A percentile compares a stretch with the other conserved stretches of the same genome.
phyloP scores from a whole-genome alignment of 2,888 invertebrate genomes.

The Fragum sueziense region DNA sequence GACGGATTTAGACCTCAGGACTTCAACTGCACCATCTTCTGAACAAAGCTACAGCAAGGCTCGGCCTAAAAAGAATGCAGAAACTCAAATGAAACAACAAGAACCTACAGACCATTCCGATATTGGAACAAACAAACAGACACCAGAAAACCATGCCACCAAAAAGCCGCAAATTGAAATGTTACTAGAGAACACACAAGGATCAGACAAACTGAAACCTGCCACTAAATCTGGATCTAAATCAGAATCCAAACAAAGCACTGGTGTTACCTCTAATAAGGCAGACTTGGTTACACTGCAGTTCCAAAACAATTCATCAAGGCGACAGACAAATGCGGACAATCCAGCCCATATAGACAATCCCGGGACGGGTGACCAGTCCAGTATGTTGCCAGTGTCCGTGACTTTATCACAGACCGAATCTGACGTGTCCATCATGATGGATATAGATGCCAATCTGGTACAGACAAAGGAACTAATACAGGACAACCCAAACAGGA shows the following conservation, averaged over 20 bases:
- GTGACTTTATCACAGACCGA: not conserved
- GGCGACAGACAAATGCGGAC: not conserved
- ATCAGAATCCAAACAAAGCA: not conserved
- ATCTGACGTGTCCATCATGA: not conserved
- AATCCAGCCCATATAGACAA: not conserved
- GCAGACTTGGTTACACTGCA: not conserved
- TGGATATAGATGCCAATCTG: not conserved
- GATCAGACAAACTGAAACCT: not conserved
- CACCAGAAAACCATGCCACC: not conserved
- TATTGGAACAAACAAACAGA: not conserved
- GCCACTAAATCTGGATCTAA: not conserved
- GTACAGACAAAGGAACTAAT: constrained; percentile 1
- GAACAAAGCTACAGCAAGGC: not conserved
- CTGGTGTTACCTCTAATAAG: not conserved
- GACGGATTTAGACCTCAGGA: not conserved
- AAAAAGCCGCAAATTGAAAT: not conserved
- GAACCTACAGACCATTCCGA: not conserved
- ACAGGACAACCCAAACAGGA: constrained; percentile 5
- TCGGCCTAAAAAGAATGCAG: not conserved
- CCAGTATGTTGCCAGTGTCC: constrained; percentile 1
- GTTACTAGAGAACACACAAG: not conserved
- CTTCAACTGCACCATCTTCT: not conserved
- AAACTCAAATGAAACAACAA: too few species aligned
- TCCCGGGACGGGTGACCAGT: not conserved
- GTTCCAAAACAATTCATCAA: not conserved